These are phyloP conservation scores for Lophotriccus pileatus DNA, from an alignment of 2,797 vertebrate species.

Conservation along the genomic window DNA sequence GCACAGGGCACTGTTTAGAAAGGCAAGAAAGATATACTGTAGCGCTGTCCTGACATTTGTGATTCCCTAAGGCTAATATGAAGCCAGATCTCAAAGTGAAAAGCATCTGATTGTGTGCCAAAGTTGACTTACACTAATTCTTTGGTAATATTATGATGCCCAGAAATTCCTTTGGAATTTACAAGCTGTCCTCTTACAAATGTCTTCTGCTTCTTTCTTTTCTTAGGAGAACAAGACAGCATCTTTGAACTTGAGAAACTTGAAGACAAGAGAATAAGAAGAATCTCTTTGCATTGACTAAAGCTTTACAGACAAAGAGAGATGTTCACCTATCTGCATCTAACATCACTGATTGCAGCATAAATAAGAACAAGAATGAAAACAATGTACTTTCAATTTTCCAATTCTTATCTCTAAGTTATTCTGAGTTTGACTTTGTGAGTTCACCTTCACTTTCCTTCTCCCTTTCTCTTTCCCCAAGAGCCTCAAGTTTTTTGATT, in stretches of 20 bases:
- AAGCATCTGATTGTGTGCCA: conserved; percentile 22
- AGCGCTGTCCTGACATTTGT: conserved; percentile 53
- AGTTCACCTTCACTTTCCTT: background rate
- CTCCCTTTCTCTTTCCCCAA: background rate
- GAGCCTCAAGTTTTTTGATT: background rate
- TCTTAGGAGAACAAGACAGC: background rate
- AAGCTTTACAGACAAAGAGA: background rate
- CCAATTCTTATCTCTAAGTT: background rate
- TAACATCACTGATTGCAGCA: background rate
- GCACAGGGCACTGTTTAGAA: conserved; percentile 46
- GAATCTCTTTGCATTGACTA: background rate
- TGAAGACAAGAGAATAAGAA: background rate
- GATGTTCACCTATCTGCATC: background rate
- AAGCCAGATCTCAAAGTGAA: conserved; percentile 59
- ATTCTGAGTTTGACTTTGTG: background rate
- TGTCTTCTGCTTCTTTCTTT: background rate
- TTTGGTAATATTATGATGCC: conserved; percentile 19
- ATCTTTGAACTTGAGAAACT: background rate
- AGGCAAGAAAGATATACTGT: conserved; percentile 27
- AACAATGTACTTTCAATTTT: background rate
- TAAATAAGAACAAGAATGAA: background rate
- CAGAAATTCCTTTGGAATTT: conserved; percentile 38
- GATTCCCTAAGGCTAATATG: conserved; percentile 36
- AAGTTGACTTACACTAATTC: conserved; percentile 6
- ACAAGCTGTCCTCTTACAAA: background rate